A percentile compares a stretch with the other conserved stretches of the same genome.
Evolutionary conservation across 1,140 invertebrate genomes (phyloP).

Genomic region (Nebria ingens): DNA sequence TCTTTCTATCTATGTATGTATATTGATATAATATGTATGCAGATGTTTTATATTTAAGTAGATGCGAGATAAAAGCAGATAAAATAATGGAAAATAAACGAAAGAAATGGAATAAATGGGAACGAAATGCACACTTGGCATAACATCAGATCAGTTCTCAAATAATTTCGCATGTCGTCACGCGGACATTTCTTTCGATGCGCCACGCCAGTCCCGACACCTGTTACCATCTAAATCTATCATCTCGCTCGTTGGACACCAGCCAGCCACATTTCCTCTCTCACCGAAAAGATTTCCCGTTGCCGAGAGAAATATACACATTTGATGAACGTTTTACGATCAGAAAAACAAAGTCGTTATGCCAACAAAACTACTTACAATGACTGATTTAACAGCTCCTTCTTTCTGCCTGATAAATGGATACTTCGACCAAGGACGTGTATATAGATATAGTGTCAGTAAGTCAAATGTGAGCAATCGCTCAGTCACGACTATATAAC

Average conservation of each 20-base stretch:
- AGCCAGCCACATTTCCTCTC: neutral
- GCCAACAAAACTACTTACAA: constrained; percentile 7
- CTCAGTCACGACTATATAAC: too few species aligned
- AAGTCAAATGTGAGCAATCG: too few species aligned
- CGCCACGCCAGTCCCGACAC: constrained; percentile 12
- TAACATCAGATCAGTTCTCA: too few species aligned
- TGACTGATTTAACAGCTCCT: neutral
- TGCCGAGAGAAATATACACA: constrained; percentile 17
- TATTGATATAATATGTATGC: neutral
- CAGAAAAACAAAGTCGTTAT: constrained; percentile 18
- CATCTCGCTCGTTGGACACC: constrained; percentile 15
- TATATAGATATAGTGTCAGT: too few species aligned
- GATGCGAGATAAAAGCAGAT: too few species aligned
- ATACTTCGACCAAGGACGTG: too few species aligned
- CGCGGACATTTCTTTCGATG: neutral
- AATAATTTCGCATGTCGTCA: neutral
- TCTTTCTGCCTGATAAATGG: too few species aligned
- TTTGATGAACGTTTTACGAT: constrained; percentile 21
- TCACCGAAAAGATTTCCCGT: constrained; percentile 10
- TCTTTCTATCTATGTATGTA: too few species aligned
- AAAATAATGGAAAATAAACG: too few species aligned
- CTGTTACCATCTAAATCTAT: constrained; percentile 17
- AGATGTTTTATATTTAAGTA: neutral
- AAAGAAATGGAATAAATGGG: too few species aligned
- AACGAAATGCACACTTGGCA: too few species aligned